A percentile compares a stretch with the other conserved stretches of the same genome.
These are phyloP conservation scores for Thalpophila matura DNA, from an alignment of 2,888 invertebrate species.

Conservation along the genomic window DNA sequence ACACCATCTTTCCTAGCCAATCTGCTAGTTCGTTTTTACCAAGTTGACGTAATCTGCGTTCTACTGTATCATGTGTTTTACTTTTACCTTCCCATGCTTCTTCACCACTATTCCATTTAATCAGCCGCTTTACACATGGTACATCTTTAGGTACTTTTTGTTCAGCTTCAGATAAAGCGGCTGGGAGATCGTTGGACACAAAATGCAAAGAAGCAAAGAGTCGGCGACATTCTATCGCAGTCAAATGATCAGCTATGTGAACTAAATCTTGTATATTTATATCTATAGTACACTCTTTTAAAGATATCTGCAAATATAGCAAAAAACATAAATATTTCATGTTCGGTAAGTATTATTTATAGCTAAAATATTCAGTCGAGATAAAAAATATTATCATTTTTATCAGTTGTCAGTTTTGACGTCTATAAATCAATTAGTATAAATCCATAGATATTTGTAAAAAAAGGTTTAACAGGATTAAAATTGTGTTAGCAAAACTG, in stretches of 20 bases:
- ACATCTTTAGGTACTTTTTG: constrained; percentile 85
- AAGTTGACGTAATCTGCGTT: constrained; percentile 90
- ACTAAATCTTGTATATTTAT: constrained; percentile 71
- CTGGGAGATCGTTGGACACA: constrained; percentile 71
- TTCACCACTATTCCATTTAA: constrained; percentile 89
- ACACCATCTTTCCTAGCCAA: constrained; percentile 91
- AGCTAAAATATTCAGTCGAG: not conserved
- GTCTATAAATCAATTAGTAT: not conserved
- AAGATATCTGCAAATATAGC: constrained; percentile 52
- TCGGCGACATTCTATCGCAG: constrained; percentile 89
- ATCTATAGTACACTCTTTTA: constrained; percentile 74
- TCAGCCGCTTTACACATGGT: constrained; percentile 89
- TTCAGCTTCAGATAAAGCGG: constrained; percentile 66
- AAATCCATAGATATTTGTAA: constrained; percentile 16
- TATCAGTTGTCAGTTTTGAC: constrained; percentile 34
- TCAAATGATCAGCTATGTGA: constrained; percentile 91
- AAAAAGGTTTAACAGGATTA: constrained; percentile 2
- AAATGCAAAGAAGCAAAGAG: constrained; percentile 91
- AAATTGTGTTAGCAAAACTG: constrained; percentile 8
- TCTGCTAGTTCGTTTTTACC: constrained; percentile 90
- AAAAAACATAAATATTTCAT: constrained; percentile 70
- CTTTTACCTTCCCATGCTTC: constrained; percentile 86
- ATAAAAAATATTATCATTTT: constrained; percentile 8
- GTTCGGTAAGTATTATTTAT: not conserved
- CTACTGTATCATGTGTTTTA: constrained; percentile 90